phyloP scores from a whole-genome alignment of 2,113 vertebrate genomes.

The Lontra canadensis region DNA sequence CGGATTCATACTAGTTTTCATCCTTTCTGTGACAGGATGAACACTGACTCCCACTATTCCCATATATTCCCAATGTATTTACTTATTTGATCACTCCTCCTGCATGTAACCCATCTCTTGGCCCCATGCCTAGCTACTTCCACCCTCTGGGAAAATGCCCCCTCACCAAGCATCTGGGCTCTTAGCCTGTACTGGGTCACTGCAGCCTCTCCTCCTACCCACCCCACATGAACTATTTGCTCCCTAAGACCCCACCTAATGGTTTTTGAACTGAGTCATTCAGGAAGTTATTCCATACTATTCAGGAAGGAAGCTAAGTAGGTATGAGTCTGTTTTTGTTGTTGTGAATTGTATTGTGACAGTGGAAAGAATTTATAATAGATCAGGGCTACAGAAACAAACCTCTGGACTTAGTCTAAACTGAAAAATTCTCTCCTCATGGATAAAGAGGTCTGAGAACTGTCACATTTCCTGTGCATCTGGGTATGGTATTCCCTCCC shows the following conservation, averaged over 20 bases:
- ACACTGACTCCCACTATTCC: neutral
- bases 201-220: neutral
- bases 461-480: neutral
- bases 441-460: neutral
- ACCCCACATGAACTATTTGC: neutral
- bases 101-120: neutral
- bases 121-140: neutral
- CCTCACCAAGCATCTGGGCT: neutral
- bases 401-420: neutral
- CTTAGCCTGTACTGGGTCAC: neutral
- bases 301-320: neutral
- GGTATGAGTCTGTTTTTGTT: neutral
- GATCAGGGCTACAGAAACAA: neutral
- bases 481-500: neutral
- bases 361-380: conserved; percentile 23
- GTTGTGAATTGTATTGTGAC: neutral
- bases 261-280: neutral
- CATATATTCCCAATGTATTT: neutral
- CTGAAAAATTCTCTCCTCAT: neutral
- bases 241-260: neutral
- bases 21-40: neutral
- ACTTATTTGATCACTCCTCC: neutral
- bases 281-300: conserved; percentile 14
- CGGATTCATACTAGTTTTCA: neutral
- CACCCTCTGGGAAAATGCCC: accelerated